Evolutionary conservation across 2,888 invertebrate genomes (phyloP).

Genomic region (Pinctada fucata): DNA sequence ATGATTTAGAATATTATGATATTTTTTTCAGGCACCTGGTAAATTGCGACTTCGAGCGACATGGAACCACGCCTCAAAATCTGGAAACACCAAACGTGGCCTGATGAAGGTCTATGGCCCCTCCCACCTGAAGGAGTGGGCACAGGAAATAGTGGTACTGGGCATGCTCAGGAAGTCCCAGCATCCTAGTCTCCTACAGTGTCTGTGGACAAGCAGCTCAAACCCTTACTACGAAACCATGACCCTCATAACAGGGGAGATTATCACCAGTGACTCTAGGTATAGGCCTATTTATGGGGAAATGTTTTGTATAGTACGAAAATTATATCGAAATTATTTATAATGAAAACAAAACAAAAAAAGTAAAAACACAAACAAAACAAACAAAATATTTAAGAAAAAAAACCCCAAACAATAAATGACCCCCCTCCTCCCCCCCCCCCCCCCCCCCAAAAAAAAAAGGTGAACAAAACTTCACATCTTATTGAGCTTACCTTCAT

Average conservation of each 20-base stretch:
- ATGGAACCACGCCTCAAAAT: slow-evolving; percentile 59
- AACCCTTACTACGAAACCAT: slow-evolving; percentile 72
- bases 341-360: background rate
- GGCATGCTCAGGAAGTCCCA: slow-evolving; percentile 67
- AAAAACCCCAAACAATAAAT: too few relatives aligned
- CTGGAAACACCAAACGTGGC: slow-evolving; percentile 57
- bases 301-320: background rate
- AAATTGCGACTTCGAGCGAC: slow-evolving; percentile 64
- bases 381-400: too few relatives aligned
- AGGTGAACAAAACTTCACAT: too few relatives aligned
- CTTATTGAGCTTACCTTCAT: too few relatives aligned
- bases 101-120: slow-evolving; percentile 69
- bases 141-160: slow-evolving; percentile 71
- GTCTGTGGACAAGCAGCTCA: slow-evolving; percentile 69
- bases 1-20: too few relatives aligned
- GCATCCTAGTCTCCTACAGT: slow-evolving; percentile 67
- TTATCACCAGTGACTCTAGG: slow-evolving; percentile 69
- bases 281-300: slow-evolving; percentile 30
- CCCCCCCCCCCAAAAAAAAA: too few relatives aligned
- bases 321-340: background rate
- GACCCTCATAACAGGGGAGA: slow-evolving; percentile 69
- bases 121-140: slow-evolving; percentile 67
- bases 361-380: too few relatives aligned
- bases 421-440: too few relatives aligned
- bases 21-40: slow-evolving; percentile 59